phyloP scores from a whole-genome alignment of 2,113 vertebrate species.

The Prinia subflava region DNA sequence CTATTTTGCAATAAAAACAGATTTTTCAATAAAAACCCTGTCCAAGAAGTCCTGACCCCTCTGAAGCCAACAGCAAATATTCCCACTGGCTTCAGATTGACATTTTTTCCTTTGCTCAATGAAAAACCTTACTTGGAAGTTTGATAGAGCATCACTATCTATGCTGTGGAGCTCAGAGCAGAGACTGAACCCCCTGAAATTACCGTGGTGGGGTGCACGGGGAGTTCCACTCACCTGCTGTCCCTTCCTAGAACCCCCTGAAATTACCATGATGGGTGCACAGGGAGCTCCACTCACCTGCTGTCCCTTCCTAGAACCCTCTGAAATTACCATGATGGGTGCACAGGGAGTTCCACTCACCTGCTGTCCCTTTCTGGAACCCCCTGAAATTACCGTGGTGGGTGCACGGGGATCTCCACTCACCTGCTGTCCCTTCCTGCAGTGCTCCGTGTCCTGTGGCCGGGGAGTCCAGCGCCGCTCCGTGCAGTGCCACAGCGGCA shows the following conservation, averaged over 20 bases:
- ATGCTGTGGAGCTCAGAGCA: neutral
- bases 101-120: fast-evolving
- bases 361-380: too few species aligned
- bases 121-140: neutral
- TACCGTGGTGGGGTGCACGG: fast-evolving
- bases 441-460: conserved; percentile 90
- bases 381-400: neutral
- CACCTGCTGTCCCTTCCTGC: conserved; percentile 56
- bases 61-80: neutral
- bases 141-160: fast-evolving
- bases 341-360: too few species aligned
- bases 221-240: conserved; percentile 54
- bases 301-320: too few species aligned
- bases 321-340: too few species aligned
- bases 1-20: neutral
- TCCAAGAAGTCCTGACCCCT: neutral
- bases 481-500: conserved; percentile 78
- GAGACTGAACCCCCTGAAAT: neutral
- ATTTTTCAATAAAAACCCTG: neutral
- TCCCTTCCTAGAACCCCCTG: neutral
- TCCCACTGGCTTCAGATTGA: neutral
- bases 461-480: conserved; percentile 78
- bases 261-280: too few species aligned
- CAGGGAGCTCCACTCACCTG: too few species aligned
- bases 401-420: neutral